Evolutionary conservation across 2,113 vertebrate species (phyloP), one percentile per base, ranked within the genome.

Genomic region (Dipodomys ordii): DNA sequence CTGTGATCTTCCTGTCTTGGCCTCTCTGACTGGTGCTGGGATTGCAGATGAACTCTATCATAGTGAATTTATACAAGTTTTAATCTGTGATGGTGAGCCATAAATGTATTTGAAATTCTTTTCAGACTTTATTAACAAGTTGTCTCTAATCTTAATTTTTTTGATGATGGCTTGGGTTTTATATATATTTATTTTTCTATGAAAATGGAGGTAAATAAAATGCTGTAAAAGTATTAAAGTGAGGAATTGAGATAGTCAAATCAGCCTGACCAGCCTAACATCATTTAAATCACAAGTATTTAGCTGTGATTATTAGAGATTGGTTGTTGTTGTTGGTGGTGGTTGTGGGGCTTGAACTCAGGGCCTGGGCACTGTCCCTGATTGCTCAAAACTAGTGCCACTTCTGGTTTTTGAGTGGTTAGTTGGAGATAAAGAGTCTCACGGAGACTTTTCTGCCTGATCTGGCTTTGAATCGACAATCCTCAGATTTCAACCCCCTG

Each of bases 231-330:
- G 39, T 93, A 23, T 23, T 53, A 83, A 27, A 11, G 12, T 49
- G 49, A 49, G 49, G 35, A 83, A 74, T 71, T 74, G 69, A 64
- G 11, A 74, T 71, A 95, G 49, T 35, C 10, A 32, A 64, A 28
- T 92, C 65, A 88, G 0, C 53, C 39, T 39, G 39, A 15, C 72
- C 28, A 87, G 23, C 18, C 6, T 84, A 49, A 35, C 35, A 82
- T 73, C 76, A 88, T 65, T 89, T 94, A 90, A 90, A 81, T 80
- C 32, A n/a, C 11, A 69, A 60, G 20, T 89, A 62, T 84, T 93
- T 85, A 57, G 39, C 30, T 83, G 20, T 90, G 35, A 85, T 80
- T 92, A 57, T 77, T 79, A 6, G 87, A 84, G 69, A 57, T 39
- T 16, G 92, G 7, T 44, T 49, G 49, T 39, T 39, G 39, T 5